phyloP scores from a whole-genome alignment of 2,113 vertebrate genomes.

The Apteryx mantelli region DNA sequence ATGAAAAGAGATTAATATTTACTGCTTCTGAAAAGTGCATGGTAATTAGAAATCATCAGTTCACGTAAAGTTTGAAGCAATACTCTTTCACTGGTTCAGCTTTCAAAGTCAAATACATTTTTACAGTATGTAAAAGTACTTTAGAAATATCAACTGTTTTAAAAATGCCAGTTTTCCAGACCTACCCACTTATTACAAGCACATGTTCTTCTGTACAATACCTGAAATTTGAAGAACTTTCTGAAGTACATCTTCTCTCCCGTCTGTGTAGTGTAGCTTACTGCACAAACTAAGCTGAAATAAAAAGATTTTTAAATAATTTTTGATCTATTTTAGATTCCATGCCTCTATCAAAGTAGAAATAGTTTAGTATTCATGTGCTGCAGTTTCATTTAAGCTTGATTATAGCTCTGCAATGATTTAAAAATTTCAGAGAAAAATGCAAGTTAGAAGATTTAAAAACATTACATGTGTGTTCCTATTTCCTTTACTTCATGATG shows the following conservation, averaged over 20 bases:
- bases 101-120: background rate
- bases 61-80: background rate
- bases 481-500: slow-evolving; percentile 99
- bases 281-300: slow-evolving; percentile 95
- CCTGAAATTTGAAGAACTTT: slow-evolving; percentile 99
- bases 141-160: background rate
- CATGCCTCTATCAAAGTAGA: background rate
- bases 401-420: background rate
- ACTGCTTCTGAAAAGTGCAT: background rate
- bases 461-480: slow-evolving; percentile 94
- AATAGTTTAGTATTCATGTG: background rate
- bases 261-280: slow-evolving; percentile 94
- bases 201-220: slow-evolving; percentile 58
- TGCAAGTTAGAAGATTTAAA: background rate
- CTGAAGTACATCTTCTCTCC: slow-evolving; percentile 99
- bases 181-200: background rate
- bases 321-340: slow-evolving; percentile 1
- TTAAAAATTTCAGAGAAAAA: background rate
- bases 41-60: background rate
- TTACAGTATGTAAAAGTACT: background rate
- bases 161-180: background rate
- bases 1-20: background rate
- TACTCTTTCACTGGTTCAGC: accelerated
- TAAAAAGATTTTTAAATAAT: slow-evolving; percentile 3
- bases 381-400: background rate